A percentile compares a stretch with the other conserved stretches of the same genome.
phyloP scores from a whole-genome alignment of 2,797 vertebrate genomes.

The Hippoglossus hippoglossus region DNA sequence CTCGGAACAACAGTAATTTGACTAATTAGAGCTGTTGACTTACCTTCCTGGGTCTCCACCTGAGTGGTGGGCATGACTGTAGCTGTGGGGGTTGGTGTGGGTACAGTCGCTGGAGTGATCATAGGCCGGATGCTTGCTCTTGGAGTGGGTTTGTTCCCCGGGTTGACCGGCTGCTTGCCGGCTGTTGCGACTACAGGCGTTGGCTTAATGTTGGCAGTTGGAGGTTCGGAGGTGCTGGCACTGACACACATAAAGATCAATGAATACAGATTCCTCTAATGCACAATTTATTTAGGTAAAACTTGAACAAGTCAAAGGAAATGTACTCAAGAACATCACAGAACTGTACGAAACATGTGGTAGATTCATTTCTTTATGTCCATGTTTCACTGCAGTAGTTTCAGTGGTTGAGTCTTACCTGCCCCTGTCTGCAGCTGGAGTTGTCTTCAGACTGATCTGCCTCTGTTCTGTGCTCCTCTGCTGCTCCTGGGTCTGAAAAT shows the following conservation, averaged over 20 bases:
- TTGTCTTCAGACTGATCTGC: slow-evolving; percentile 94
- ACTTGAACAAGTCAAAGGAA: neutral
- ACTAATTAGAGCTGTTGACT: slow-evolving; percentile 17
- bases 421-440: slow-evolving; percentile 94
- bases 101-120: slow-evolving; percentile 95
- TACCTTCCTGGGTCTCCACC: slow-evolving; percentile 96
- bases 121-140: slow-evolving; percentile 99
- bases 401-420: slow-evolving; percentile 82
- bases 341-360: neutral
- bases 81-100: slow-evolving; percentile 96
- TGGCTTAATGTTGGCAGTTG: slow-evolving; percentile 98
- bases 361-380: neutral
- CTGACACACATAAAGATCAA: slow-evolving; percentile 72
- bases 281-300: neutral
- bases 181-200: slow-evolving; percentile 94
- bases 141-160: slow-evolving; percentile 96
- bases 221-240: slow-evolving; percentile 93
- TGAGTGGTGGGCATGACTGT: slow-evolving; percentile 99
- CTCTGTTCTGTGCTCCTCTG: slow-evolving; percentile 89
- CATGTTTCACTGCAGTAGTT: neutral
- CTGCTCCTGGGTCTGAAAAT: slow-evolving; percentile 90
- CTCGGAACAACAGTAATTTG: neutral
- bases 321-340: too few species aligned
- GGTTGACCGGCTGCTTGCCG: slow-evolving; percentile 93
- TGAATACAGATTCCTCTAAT: neutral